phyloP scores from a whole-genome alignment of 2,888 invertebrate genomes.

The Creontiades dilutus region DNA sequence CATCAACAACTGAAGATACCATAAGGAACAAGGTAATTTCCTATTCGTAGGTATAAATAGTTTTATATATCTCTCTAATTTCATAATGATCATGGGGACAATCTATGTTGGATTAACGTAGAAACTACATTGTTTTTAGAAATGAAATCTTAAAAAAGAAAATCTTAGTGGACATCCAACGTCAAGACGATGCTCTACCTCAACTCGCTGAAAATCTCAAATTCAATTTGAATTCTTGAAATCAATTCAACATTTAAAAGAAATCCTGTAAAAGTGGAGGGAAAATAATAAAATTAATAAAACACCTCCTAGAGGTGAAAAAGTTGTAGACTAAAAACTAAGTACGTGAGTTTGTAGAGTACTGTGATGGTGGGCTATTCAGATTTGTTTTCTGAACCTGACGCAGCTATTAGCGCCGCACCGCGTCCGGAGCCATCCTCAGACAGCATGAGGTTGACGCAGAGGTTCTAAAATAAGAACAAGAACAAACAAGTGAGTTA shows the following conservation, averaged over 20 bases:
- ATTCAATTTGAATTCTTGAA: neutral
- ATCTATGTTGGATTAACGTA: too few species aligned
- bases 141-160: neutral
- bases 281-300: slow-evolving; percentile 15
- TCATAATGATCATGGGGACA: too few species aligned
- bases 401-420: slow-evolving; percentile 98
- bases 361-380: slow-evolving; percentile 42
- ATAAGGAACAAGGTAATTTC: too few species aligned
- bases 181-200: slow-evolving; percentile 26
- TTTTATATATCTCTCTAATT: too few species aligned
- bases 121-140: neutral
- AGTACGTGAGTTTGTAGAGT: neutral
- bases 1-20: too few species aligned
- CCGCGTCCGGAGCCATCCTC: slow-evolving; percentile 98
- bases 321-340: slow-evolving; percentile 44
- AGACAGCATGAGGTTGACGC: slow-evolving; percentile 96
- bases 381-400: slow-evolving; percentile 58
- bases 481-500: neutral
- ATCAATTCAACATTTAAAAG: neutral
- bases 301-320: slow-evolving; percentile 28
- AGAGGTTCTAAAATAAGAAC: slow-evolving; percentile 78
- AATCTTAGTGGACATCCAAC: neutral
- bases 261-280: neutral
- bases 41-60: too few species aligned
- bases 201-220: neutral